Base-by-base conservation (phyloP, 1,140 invertebrate species). In the Wiebesia pumilae region DNA sequence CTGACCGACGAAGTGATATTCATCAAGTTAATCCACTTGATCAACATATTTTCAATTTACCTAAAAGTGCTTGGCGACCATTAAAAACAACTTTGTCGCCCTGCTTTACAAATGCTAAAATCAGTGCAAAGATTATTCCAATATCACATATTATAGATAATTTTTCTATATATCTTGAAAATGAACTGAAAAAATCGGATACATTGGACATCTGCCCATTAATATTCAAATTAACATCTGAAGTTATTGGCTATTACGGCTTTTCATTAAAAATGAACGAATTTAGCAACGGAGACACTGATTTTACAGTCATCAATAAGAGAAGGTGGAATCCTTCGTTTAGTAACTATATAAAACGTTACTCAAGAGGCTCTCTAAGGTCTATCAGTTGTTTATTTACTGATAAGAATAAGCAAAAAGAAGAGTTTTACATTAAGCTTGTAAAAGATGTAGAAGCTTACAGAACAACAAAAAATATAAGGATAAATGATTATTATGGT, bases 1-100 rank as follows among this genome's bases (percentile, higher is more conserved):
- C 88, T 47, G 67, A 65, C 65, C 91, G 92, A 43, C 92, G 92
- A 21, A 30, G 92, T 21, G 88, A 92, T 12, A 3, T 73, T 38
- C 89, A 92, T 82, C 90, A 93, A 84, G 91, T 91, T 0, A 94
- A 95, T 84, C 90, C 93, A 12, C 85, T 96, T 3, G 93, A 92
- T 51, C 92, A 93, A 35, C 94, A 95, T 87, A 88, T 96, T 30
- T 80, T 87, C 3, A 78, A 67, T 35, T 33, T 87, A 7, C 33
- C 58, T 3, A 35, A 54, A 14, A 14, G 24, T 19, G 71, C 33
- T 30, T 87, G 77, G 73, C 10, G 24, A 27, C 38, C 47, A 1
- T n/a, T 87, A 6, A 54, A 67, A 35, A 30, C 21, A 0, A 69
- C n/a, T 9, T 38, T 87, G 16, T 67, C 77, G 3, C 47, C 81